These are phyloP conservation scores for Xanthostigma xanthostigma DNA, from an alignment of 2,888 invertebrate genomes.

Conservation along the genomic window DNA sequence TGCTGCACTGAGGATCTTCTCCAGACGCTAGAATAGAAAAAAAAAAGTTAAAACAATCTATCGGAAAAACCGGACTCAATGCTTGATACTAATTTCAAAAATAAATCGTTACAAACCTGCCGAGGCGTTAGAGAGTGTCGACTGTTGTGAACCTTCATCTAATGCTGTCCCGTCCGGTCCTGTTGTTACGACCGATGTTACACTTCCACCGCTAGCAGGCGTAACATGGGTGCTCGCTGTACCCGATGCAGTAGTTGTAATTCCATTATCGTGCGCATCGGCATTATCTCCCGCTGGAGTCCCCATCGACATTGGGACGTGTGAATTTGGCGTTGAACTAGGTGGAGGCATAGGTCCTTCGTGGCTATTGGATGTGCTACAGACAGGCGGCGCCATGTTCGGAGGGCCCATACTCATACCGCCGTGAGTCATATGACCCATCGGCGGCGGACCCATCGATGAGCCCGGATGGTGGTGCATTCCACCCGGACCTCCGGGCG, in stretches of 20 bases:
- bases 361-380: conserved; percentile 17
- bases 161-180: conserved; percentile 80
- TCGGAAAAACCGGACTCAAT: no score
- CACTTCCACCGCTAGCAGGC: conserved; percentile 34
- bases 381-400: conserved; percentile 44
- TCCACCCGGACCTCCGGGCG: conserved; percentile 29
- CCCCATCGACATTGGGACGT: conserved; percentile 18
- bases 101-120: conserved; percentile 41
- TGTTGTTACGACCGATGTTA: conserved; percentile 76
- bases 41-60: conserved; percentile 5
- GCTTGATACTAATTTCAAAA: no score
- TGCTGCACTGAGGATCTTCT: conserved; percentile 68
- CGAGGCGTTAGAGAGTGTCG: conserved; percentile 83
- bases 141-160: conserved; percentile 86
- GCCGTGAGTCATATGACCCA: conserved; percentile 8
- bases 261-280: conserved; percentile 29
- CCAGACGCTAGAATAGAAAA: conserved; percentile 50
- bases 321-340: conserved; percentile 35
- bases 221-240: conserved; percentile 27
- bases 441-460: conserved; percentile 34
- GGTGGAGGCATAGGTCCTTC: conserved; percentile 36
- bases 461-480: conserved; percentile 28
- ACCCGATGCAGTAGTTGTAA: conserved; percentile 44
- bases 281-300: conserved; percentile 23
- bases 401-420: conserved; percentile 41